These are phyloP conservation scores for Tribolium freemani DNA, from an alignment of 2,888 invertebrate genomes.

Conservation along the genomic window DNA sequence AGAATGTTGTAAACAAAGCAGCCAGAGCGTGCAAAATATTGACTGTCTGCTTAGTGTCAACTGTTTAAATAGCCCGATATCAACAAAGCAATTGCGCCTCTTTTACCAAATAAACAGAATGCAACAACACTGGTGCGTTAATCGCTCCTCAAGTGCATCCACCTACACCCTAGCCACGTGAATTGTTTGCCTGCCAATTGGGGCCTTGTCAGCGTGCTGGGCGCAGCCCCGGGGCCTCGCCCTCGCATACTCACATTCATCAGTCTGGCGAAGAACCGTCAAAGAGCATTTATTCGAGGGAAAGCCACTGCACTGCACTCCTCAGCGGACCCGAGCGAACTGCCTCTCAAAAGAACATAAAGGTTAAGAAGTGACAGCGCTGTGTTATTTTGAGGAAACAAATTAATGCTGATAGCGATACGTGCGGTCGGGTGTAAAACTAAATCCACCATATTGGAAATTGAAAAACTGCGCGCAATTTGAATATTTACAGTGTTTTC, in stretches of 20 bases:
- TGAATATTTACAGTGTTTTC: too few species aligned
- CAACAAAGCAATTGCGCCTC: conserved; percentile 9
- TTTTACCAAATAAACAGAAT: background rate
- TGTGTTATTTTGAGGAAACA: too few species aligned
- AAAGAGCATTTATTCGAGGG: conserved; percentile 47
- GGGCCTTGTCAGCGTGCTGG: background rate
- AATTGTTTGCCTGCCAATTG: conserved; percentile 12
- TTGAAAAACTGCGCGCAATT: too few species aligned
- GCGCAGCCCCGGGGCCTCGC: background rate
- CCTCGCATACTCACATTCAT: conserved; percentile 57
- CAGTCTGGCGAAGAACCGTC: conserved; percentile 54
- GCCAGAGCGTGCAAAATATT: conserved; percentile 4
- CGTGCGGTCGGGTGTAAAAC: too few species aligned
- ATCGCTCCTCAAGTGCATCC: conserved; percentile 18
- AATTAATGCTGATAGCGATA: too few species aligned
- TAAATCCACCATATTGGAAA: too few species aligned
- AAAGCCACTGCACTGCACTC: conserved; percentile 48
- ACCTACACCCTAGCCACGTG: conserved; percentile 24
- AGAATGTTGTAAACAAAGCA: conserved; percentile 1
- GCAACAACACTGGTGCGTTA: conserved; percentile 16
- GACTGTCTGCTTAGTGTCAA: background rate
- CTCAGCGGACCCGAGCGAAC: conserved; percentile 43
- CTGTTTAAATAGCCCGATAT: background rate
- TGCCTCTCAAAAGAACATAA: too few species aligned
- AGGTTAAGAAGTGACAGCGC: too few species aligned